These are phyloP conservation scores for Virgularia gustaviana DNA, from an alignment of 92 coral and sea anemone species.

Conservation along the genomic window DNA sequence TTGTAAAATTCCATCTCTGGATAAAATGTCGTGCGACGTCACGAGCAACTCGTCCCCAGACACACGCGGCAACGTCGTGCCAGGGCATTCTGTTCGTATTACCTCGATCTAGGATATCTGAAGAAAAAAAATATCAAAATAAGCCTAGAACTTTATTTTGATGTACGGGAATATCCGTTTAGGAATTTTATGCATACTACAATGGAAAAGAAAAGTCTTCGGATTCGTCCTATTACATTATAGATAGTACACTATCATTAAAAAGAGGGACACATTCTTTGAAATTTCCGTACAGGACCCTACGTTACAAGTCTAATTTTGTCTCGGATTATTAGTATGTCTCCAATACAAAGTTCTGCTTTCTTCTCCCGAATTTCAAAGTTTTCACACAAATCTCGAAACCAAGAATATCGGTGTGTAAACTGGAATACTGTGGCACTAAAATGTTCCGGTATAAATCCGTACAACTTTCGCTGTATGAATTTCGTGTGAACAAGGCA, in stretches of 20 bases:
- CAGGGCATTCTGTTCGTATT: slow-evolving; percentile 85
- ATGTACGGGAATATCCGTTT: background rate
- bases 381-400: too few species aligned
- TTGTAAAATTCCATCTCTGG: slow-evolving; percentile 90
- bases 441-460: too few species aligned
- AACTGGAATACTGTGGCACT: too few species aligned
- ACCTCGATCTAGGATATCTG: slow-evolving; percentile 79
- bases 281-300: too few species aligned
- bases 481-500: background rate
- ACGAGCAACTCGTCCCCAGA: slow-evolving; percentile 75
- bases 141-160: background rate
- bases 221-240: too few species aligned
- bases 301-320: too few species aligned
- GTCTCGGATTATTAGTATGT: too few species aligned
- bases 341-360: too few species aligned
- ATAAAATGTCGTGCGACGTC: slow-evolving; percentile 91
- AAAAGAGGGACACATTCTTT: too few species aligned
- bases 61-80: slow-evolving; percentile 86
- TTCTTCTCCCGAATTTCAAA: too few species aligned
- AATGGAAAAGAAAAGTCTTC: background rate
- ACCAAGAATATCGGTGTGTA: too few species aligned
- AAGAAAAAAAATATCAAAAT: background rate
- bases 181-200: background rate
- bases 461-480: too few species aligned
- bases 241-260: background rate